Percentiles rank a stretch among this genome's conserved stretches.
phyloP scores from a whole-genome alignment of 2,888 invertebrate species.

The Drosophila mimica region DNA sequence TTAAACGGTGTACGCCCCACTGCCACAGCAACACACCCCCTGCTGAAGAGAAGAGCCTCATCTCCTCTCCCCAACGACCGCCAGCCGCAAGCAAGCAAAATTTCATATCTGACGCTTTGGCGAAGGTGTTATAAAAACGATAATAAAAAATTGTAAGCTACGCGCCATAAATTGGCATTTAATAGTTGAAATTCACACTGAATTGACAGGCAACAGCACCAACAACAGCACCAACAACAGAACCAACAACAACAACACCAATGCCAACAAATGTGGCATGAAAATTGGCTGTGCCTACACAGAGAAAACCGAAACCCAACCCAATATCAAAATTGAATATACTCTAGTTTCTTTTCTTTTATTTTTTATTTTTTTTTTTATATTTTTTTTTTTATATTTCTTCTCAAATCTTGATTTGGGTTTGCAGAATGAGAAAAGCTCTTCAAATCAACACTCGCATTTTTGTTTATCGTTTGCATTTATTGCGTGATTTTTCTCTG shows the following conservation, averaged over 20 bases:
- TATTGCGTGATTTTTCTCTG: background rate
- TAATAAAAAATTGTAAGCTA: constrained; percentile 80
- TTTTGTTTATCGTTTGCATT: constrained; percentile 18
- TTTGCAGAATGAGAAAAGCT: background rate
- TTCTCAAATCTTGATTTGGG: background rate
- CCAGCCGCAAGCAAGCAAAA: background rate
- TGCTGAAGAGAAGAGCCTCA: no score
- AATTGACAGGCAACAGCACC: constrained; percentile 67
- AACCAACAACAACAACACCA: constrained; percentile 21
- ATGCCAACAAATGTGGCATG: constrained; percentile 32
- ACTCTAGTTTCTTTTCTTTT: background rate
- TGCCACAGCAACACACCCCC: constrained; percentile 33
- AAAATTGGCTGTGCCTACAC: constrained; percentile 28
- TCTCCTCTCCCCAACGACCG: background rate
- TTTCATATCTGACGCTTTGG: constrained; percentile 22
- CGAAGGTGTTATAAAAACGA: constrained; percentile 78
- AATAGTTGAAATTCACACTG: constrained; percentile 80
- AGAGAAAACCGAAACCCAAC: background rate
- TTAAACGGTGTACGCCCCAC: constrained; percentile 54
- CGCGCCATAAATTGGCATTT: constrained; percentile 80
- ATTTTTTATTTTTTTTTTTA: no score
- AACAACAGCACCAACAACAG: constrained; percentile 18
- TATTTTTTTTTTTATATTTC: no score
- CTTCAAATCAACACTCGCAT: background rate
- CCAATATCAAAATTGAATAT: background rate